phyloP scores from a whole-genome alignment of 2,888 invertebrate species.

The Andrena dorsata region DNA sequence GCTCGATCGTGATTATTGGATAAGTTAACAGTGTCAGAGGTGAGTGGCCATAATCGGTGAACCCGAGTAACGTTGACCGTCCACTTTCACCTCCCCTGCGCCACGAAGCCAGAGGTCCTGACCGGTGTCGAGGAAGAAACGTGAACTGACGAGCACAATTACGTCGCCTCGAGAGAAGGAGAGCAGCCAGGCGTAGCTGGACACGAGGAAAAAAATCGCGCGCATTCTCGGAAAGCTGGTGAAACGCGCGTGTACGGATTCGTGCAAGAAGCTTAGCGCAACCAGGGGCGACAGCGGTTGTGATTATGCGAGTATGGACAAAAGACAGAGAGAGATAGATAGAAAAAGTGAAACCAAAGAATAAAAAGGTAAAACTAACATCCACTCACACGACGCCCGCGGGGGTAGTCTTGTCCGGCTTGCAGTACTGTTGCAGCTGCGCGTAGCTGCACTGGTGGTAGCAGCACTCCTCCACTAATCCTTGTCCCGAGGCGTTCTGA shows the following conservation, averaged over 20 bases:
- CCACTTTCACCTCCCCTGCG: slow-evolving; percentile 20
- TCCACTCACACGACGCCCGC: slow-evolving; percentile 75
- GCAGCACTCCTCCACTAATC: slow-evolving; percentile 83
- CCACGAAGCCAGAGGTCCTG: neutral
- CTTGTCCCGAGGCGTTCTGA: slow-evolving; percentile 66
- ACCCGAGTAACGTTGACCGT: slow-evolving; percentile 41
- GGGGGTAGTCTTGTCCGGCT: slow-evolving; percentile 64
- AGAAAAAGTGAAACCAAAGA: slow-evolving; percentile 24
- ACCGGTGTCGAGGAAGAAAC: neutral
- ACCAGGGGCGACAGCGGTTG: neutral
- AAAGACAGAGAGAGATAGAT: no score
- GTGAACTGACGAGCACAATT: neutral
- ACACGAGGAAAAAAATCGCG: neutral
- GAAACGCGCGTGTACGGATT: neutral
- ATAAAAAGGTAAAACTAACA: slow-evolving; percentile 69
- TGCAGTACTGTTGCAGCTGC: slow-evolving; percentile 81
- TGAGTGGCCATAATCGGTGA: slow-evolving; percentile 46
- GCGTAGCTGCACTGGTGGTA: slow-evolving; percentile 76
- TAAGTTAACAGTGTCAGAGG: slow-evolving; percentile 51
- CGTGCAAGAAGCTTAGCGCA: slow-evolving; percentile 1
- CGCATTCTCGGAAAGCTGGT: neutral
- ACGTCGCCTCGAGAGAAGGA: neutral
- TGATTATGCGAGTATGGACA: neutral
- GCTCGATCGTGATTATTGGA: slow-evolving; percentile 22
- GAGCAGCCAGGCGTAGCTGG: neutral